These are phyloP conservation scores for Luffia ferchaultella DNA, from an alignment of 2,888 invertebrate species.

Conservation along the genomic window DNA sequence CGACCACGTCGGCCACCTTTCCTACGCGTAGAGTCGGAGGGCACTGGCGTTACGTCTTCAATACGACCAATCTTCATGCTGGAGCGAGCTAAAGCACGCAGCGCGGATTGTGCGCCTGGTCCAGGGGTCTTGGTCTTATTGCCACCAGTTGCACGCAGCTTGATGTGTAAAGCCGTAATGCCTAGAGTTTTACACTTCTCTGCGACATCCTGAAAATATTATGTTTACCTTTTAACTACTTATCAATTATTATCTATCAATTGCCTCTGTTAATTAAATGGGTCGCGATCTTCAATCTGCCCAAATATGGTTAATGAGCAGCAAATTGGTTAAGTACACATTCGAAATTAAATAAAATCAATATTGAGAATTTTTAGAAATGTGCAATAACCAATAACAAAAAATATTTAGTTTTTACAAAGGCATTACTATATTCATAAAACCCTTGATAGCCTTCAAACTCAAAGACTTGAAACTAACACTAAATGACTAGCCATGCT, in stretches of 20 bases:
- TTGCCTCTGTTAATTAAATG: too few species aligned
- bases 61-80: conserved; percentile 99
- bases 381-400: too few species aligned
- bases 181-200: conserved; percentile 97
- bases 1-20: conserved; percentile 99
- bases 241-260: not conserved
- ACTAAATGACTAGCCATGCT: too few species aligned
- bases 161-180: conserved; percentile 98
- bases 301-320: too few species aligned
- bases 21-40: conserved; percentile 98
- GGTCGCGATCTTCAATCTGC: too few species aligned
- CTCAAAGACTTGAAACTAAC: too few species aligned
- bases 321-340: not conserved
- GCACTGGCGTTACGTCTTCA: conserved; percentile 99
- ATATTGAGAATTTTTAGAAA: too few species aligned
- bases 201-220: conserved; percentile 85
- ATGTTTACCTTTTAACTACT: not conserved
- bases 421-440: too few species aligned
- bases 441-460: too few species aligned
- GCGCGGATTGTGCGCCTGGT: conserved; percentile 97
- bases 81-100: conserved; percentile 97
- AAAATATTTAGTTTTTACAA: too few species aligned
- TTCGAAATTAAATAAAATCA: not conserved
- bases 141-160: conserved; percentile 97
- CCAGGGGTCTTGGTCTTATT: conserved; percentile 99